Base-by-base conservation (phyloP, 2,797 vertebrate species). In the Pantherophis alleghaniensis region DNA sequence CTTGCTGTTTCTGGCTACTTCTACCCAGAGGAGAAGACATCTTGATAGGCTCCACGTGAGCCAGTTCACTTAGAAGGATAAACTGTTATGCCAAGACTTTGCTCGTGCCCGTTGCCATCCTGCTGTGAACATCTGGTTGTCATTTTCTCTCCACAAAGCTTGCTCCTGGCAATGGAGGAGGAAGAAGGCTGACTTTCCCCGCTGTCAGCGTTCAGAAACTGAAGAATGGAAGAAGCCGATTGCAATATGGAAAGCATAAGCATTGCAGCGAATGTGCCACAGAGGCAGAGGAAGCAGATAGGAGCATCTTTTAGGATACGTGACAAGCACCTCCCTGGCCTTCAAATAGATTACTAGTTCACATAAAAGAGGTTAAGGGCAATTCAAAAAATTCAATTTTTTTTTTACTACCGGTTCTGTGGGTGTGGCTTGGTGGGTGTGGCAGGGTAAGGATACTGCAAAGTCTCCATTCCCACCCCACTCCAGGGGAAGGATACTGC, bases 81-180 rank as follows among this genome's bases (percentile, higher is more conserved):
- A 91, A 61, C n/a, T 55, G 26, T 56, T 89, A 56, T 63, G 90
- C 93, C 66, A 91, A 91, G 87, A 86, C 14, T 83, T 55, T 51
- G 32, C 66, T 93, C 53, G 57, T 89, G 90, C 86, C 92, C 56
- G 24, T 83, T 61, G 86, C 90, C 26, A 86, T 86, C 93, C 93
- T 86, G 93, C 93, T 93, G 93, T 83, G 93, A 93, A 93, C 90
- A 93, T 93, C 93, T 93, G 93, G 90, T 61, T 91, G 87, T 88
- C 86, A 86, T 91, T 91, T 91, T 90, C 93, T 93, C 86, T 88
- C 22, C 53, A 86, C 47, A 91, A 89, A 91, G 57, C 66, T 89
- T 63, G 90, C 87, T 91, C 57, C 37, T 83, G 87, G 87, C 90
- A 53, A 56, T 32, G 24, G 28, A 60, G 28, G 28, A 88, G 86